Conservation (phyloP, 1,140 invertebrate species). For the Spodoptera frugiperda region DNA sequence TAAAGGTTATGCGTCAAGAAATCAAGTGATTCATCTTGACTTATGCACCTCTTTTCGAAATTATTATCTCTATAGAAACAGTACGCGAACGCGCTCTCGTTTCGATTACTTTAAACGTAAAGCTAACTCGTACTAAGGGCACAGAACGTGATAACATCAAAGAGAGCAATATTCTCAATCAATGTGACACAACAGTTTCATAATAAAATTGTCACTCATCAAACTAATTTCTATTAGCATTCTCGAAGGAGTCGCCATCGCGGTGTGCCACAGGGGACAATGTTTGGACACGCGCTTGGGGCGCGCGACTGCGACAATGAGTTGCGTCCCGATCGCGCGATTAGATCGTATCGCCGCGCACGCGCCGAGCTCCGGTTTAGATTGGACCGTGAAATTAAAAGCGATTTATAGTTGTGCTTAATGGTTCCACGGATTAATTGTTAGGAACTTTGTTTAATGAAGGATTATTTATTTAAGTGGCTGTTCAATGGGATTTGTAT, state of each 20-base stretch:
- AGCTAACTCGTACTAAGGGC: too few species aligned
- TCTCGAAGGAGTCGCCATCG: slow-evolving; percentile 15
- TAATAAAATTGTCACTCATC: slow-evolving; percentile 27
- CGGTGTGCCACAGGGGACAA: slow-evolving; percentile 54
- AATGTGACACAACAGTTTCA: not conserved
- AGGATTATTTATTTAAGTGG: slow-evolving; percentile 49
- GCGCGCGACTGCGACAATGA: slow-evolving; percentile 64
- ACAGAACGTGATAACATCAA: too few species aligned
- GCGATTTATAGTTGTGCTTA: slow-evolving; percentile 66
- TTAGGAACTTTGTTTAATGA: slow-evolving; percentile 53
- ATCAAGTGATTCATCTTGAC: not conserved
- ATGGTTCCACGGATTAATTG: slow-evolving; percentile 73
- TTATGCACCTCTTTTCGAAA: not conserved
- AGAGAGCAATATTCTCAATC: not conserved
- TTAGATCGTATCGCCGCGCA: slow-evolving; percentile 75
- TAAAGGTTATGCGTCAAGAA: too few species aligned
- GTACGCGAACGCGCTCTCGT: too few species aligned
- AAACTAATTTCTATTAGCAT: slow-evolving; percentile 34
- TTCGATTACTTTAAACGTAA: too few species aligned
- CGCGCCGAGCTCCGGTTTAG: slow-evolving; percentile 64
- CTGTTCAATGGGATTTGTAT: slow-evolving; percentile 25
- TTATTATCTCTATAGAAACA: too few species aligned
- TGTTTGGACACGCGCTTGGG: slow-evolving; percentile 70
- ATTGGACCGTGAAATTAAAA: slow-evolving; percentile 68
- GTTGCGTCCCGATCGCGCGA: slow-evolving; percentile 66